Conservation (phyloP, 2,888 invertebrate genomes). For the Apomyelois bistriatella region DNA sequence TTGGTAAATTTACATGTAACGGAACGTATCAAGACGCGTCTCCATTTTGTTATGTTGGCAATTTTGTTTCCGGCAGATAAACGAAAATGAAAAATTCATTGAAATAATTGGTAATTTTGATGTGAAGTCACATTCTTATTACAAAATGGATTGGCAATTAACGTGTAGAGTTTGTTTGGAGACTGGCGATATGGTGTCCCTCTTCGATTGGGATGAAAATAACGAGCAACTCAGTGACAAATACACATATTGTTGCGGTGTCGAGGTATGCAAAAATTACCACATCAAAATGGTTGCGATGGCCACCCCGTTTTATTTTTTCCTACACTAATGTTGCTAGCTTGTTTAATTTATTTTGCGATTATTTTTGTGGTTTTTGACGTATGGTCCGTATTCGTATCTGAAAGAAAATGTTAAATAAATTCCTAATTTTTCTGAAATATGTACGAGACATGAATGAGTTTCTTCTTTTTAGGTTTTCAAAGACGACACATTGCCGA, state of each 20-base stretch:
- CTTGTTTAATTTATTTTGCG: conserved; percentile 46
- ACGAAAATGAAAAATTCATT: conserved; percentile 33
- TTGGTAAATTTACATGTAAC: neutral
- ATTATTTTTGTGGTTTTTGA: conserved; percentile 63
- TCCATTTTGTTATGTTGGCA: neutral
- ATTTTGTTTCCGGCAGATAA: conserved; percentile 45
- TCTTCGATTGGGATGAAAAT: conserved; percentile 79
- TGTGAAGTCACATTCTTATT: conserved; percentile 23
- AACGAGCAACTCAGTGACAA: conserved; percentile 77
- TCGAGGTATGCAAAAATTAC: conserved; percentile 73
- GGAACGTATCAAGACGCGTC: neutral
- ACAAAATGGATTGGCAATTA: conserved; percentile 77
- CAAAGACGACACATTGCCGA: conserved; percentile 69
- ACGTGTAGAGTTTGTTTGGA: conserved; percentile 75
- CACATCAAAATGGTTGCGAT: conserved; percentile 77
- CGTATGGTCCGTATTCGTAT: conserved; percentile 25
- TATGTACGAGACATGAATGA: conserved; percentile 17
- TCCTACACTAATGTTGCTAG: conserved; percentile 73
- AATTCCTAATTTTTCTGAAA: conserved; percentile 4
- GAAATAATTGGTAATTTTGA: conserved; percentile 35
- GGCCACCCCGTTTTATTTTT: conserved; percentile 76
- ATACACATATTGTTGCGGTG: conserved; percentile 70
- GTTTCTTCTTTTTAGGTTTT: conserved; percentile 54
- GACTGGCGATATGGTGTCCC: conserved; percentile 74
- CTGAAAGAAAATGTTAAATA: neutral